Conservation (phyloP, 1,140 invertebrate genomes). For the Gonioctena quinquepunctata region DNA sequence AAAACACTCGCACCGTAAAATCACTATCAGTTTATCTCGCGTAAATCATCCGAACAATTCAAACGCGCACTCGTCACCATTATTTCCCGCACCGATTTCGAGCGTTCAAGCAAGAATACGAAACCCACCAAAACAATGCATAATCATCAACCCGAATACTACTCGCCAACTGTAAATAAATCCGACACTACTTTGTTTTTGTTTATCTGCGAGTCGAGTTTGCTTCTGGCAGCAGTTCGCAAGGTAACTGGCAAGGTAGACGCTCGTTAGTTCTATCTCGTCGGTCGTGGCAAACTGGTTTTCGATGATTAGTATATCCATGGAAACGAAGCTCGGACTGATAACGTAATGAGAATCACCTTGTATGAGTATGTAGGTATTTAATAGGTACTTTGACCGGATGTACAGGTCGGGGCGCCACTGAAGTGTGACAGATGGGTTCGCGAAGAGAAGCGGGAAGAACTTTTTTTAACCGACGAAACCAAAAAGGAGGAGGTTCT, state of each 20-base stretch:
- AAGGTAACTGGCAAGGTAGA: not conserved
- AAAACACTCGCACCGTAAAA: not conserved
- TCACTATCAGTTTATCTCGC: not conserved
- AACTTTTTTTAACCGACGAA: no score
- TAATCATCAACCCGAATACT: not conserved
- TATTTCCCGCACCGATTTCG: not conserved
- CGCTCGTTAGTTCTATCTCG: not conserved
- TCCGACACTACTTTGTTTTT: not conserved
- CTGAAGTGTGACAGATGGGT: not conserved
- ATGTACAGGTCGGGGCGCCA: not conserved
- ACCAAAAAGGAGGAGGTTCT: no score
- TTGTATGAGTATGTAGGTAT: not conserved
- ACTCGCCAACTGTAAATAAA: not conserved
- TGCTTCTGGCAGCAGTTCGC: no score
- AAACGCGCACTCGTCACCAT: not conserved
- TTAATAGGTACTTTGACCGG: not conserved
- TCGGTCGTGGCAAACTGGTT: conserved; percentile 7
- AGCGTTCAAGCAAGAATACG: not conserved
- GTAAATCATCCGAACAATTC: not conserved
- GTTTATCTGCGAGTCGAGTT: not conserved
- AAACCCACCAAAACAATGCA: not conserved
- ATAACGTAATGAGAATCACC: conserved; percentile 19
- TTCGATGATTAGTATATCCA: conserved; percentile 3
- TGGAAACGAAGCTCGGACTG: conserved; percentile 9
- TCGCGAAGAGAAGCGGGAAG: not conserved